Evolutionary conservation across 2,888 invertebrate species (phyloP).

Genomic region (Schizaphis graminum): DNA sequence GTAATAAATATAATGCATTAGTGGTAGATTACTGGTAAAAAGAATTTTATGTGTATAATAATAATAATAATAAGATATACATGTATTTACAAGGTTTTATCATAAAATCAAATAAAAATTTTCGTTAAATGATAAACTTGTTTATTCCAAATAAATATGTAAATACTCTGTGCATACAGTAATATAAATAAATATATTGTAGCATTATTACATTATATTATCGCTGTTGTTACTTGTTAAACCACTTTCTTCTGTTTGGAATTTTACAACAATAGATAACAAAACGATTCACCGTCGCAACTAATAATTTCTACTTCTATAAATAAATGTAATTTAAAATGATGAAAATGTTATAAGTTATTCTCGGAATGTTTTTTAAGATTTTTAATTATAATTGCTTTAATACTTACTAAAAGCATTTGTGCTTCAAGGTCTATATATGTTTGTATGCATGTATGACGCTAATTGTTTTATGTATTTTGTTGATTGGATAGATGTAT

Average conservation of each 20-base stretch:
- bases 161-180: neutral
- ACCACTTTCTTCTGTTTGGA: neutral
- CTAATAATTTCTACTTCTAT: slow-evolving; percentile 12
- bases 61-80: slow-evolving; percentile 3
- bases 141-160: slow-evolving; percentile 21
- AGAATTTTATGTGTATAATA: neutral
- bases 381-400: neutral
- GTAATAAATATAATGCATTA: slow-evolving; percentile 17
- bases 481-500: neutral
- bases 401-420: neutral
- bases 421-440: neutral
- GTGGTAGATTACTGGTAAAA: neutral
- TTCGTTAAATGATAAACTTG: neutral
- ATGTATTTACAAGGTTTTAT: neutral
- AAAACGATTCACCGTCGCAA: neutral
- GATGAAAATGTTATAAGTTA: neutral
- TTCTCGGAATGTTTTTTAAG: neutral
- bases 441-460: neutral
- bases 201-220: neutral
- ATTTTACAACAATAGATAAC: slow-evolving; percentile 7
- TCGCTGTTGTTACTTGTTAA: neutral
- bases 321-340: neutral
- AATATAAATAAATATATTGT: neutral
- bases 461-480: neutral
- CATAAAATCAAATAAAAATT: neutral